Evolutionary conservation across 2,888 invertebrate genomes (phyloP), one percentile per base, ranked within the genome.

Genomic region (Steromphala cineraria): DNA sequence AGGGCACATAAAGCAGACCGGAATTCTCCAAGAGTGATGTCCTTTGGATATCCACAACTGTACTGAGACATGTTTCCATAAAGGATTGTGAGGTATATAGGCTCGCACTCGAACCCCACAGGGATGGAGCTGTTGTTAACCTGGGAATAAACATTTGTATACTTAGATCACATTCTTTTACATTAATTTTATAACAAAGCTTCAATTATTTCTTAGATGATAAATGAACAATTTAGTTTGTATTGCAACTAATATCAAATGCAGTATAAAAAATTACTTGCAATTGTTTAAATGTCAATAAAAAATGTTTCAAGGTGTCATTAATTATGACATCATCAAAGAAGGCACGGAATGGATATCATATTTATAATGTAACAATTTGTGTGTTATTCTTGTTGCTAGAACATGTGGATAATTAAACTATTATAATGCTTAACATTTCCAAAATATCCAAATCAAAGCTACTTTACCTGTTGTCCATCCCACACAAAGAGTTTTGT

Each of bases 401-500:
- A n/a, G n/a, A n/a, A n/a, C n/a, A n/a, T n/a, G n/a, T n/a, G n/a
- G n/a, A n/a, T n/a, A n/a, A n/a, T n/a, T n/a, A n/a, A n/a, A n/a
- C n/a, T n/a, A n/a, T n/a, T n/a, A n/a, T n/a, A n/a, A n/a, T n/a
- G n/a, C n/a, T n/a, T n/a, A n/a, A n/a, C n/a, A n/a, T n/a, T n/a
- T n/a, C n/a, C n/a, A n/a, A n/a, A n/a, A n/a, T n/a, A n/a, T n/a
- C n/a, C n/a, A n/a, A n/a, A n/a, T 36, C 7, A 36, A 36, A 7
- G 36, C 36, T 4, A 36, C 4, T 36, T 36, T 80, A 92, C 91
- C 84, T 84, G 84, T 28, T 83, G 67, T 19, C 92, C 92, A 87
- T 92, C 87, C 92, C 92, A 92, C 24, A 91, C 87, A 85, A 92
- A 91, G 40, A 92, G 74, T n/a, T 88, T 87, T 3, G 86, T 82